phyloP scores from a whole-genome alignment of 1,140 invertebrate species.

The Formica exsecta region DNA sequence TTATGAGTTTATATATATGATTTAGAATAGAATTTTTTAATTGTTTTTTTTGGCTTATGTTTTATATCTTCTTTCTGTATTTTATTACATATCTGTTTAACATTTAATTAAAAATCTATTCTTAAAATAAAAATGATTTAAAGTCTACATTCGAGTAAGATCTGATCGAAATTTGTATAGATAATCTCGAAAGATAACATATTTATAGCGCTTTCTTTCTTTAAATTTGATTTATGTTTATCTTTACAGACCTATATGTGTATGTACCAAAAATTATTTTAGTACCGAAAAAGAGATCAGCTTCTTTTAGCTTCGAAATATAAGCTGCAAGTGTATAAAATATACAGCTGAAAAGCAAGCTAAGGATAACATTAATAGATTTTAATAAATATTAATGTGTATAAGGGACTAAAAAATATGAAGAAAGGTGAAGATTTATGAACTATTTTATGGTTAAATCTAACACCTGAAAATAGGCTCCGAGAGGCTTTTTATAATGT shows the following conservation, averaged over 20 bases:
- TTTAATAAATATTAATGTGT: not conserved
- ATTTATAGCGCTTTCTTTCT: not conserved
- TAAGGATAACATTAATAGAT: slow-evolving; percentile 4
- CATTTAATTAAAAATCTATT: not conserved
- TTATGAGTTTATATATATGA: not conserved
- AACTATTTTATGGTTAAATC: not conserved
- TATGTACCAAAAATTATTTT: not conserved
- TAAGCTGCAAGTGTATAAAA: not conserved
- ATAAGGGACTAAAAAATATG: not conserved
- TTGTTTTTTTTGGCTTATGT: not conserved
- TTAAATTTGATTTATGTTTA: not conserved
- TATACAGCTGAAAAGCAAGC: not conserved
- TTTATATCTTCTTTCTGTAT: not conserved
- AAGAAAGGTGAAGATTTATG: not conserved
- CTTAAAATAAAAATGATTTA: not conserved
- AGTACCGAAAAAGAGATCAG: not conserved
- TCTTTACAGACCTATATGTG: too few relatives aligned
- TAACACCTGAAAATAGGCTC: not conserved
- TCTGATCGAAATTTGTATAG: too few relatives aligned
- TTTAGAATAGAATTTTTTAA: not conserved
- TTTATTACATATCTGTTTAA: not conserved
- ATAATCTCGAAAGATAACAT: too few relatives aligned
- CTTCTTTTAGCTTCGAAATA: not conserved
- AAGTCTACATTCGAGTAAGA: not conserved
- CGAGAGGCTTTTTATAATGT: not conserved